Base-by-base conservation (phyloP, 1,140 invertebrate species). In the Ooceraea biroi region DNA sequence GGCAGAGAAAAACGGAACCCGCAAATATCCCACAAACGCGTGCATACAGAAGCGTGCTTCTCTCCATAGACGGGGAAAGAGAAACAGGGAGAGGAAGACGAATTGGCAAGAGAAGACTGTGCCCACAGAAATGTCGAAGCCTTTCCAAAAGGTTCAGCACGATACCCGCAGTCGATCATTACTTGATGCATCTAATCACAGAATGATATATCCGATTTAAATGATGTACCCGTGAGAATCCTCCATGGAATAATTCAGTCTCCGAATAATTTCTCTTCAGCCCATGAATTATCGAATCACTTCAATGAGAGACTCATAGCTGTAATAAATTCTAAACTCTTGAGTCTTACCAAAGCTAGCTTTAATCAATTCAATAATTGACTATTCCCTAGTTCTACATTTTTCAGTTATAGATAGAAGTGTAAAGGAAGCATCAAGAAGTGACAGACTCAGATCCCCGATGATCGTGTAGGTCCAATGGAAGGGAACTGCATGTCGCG, bases 1-100 rank as follows among this genome's bases (percentile, higher is more conserved):
- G 80, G 85, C 82, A 69, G 82, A 87, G 85, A 87, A 86, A 84
- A 84, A 52, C 72, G 84, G 85, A 74, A 68, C 25, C 86, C 71
- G 41, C 68, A 36, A 82, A 82, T 74, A 74, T 61, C 57, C 57
- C 69, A 27, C 78, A 72, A 74, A 61, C 71, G 55, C 71, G 71
- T 41, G 69, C 55, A 7, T 36, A 77, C 44, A 82, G n/a, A n/a
- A 61, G 57, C 25, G 55, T 48, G 58, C 69, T 61, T 22, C 14
- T 68, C 50, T 36, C 52, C 30, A 22, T 80, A 60, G 36, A 46
- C 10, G n/a, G 17, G 14, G 2, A 36, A 36, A 1, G 17, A 19
- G 25, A 36, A 7, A 30, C 19, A 46, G 36, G 27, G 30, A 57
- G 4, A 17, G n/a, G 25, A 7, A 58, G 12, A 14, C 44, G 14